These are phyloP conservation scores for Molothrus aeneus DNA, from an alignment of 2,797 vertebrate species.

Conservation along the genomic window DNA sequence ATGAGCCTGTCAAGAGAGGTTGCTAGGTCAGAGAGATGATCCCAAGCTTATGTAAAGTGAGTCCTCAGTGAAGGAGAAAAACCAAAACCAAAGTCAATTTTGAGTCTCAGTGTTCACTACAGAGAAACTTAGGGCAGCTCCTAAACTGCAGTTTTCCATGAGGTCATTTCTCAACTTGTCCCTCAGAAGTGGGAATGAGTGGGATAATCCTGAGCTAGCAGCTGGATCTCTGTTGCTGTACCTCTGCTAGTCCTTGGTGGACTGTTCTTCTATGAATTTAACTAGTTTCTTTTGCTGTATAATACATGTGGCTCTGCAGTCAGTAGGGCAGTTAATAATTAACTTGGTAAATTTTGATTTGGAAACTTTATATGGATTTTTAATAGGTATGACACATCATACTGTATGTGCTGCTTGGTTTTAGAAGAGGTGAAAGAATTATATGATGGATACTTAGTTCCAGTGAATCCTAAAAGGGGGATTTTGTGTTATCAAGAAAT, in stretches of 20 bases:
- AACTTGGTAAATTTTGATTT: background rate
- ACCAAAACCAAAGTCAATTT: background rate
- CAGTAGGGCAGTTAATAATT: background rate
- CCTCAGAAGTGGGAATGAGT: background rate
- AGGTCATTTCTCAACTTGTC: background rate
- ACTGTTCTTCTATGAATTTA: background rate
- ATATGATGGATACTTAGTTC: background rate
- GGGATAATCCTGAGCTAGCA: background rate
- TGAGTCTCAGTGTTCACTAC: background rate
- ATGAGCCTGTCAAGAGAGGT: background rate
- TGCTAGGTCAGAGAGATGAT: constrained; percentile 9
- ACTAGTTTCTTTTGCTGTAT: background rate
- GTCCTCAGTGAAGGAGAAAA: background rate
- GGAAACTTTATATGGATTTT: background rate
- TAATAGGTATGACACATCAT: background rate
- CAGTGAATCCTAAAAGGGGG: background rate
- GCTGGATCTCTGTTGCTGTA: background rate
- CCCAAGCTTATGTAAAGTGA: background rate
- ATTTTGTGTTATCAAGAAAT: background rate
- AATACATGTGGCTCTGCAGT: background rate
- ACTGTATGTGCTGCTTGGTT: background rate
- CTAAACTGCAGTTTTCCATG: background rate
- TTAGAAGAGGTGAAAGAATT: background rate
- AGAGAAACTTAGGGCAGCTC: background rate
- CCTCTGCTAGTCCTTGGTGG: background rate